Percentiles rank a stretch among this genome's conserved stretches.
These are phyloP conservation scores for Cryptotermes secundus DNA, from an alignment of 1,140 invertebrate species.

Conservation along the genomic window DNA sequence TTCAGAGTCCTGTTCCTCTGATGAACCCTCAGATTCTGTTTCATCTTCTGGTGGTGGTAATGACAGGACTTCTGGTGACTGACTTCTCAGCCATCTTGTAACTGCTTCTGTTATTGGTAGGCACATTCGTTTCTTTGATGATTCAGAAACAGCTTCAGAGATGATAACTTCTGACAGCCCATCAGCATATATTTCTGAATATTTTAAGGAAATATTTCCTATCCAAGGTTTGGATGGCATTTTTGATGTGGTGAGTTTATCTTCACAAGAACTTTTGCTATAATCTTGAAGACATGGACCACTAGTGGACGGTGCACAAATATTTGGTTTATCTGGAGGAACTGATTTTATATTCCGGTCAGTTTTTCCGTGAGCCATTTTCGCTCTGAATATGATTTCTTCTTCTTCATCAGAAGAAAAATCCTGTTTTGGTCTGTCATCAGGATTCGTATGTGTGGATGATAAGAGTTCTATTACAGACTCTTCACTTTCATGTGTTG, in stretches of 20 bases:
- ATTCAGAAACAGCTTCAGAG: constrained; percentile 23
- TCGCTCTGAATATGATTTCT: constrained; percentile 12
- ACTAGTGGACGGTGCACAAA: background rate
- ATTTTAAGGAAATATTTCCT: background rate
- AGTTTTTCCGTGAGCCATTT: background rate
- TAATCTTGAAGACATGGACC: background rate
- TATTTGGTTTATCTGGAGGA: background rate
- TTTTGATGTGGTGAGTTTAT: background rate
- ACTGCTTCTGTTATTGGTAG: constrained; percentile 26
- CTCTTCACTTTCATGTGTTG: constrained; percentile 31
- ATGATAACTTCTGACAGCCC: background rate
- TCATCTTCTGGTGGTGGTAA: constrained; percentile 37
- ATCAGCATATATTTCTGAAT: constrained; percentile 19
- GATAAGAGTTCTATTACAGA: constrained; percentile 30
- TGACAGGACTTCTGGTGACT: constrained; percentile 32
- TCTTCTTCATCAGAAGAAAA: background rate
- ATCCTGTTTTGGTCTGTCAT: constrained; percentile 6
- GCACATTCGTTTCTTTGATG: constrained; percentile 17
- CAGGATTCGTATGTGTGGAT: constrained; percentile 24
- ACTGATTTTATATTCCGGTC: background rate
- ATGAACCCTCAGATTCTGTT: constrained; percentile 38
- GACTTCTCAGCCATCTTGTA: constrained; percentile 47
- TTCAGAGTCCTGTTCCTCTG: constrained; percentile 40
- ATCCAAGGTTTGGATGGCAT: background rate
- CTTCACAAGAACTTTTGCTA: background rate